Evolutionary conservation across 2,797 vertebrate species (phyloP).

Genomic region (Macropus fuliginosus): DNA sequence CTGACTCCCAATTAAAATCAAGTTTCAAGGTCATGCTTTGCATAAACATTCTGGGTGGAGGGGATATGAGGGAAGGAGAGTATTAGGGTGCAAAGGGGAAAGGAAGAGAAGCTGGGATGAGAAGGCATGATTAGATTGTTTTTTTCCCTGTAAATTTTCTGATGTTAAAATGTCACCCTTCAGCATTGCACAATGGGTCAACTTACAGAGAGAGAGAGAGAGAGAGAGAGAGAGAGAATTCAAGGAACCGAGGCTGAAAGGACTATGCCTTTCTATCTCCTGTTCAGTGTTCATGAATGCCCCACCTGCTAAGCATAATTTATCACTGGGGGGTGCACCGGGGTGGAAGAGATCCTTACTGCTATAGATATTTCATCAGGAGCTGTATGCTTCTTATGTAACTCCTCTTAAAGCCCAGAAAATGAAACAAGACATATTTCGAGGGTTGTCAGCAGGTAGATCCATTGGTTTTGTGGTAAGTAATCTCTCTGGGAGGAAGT

Average conservation of each 20-base stretch:
- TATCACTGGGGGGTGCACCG: slow-evolving; percentile 66
- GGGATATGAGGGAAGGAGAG: neutral
- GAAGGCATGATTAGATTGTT: neutral
- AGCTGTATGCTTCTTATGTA: slow-evolving; percentile 78
- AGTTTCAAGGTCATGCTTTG: slow-evolving; percentile 15
- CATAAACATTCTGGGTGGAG: neutral
- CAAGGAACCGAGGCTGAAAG: slow-evolving; percentile 13
- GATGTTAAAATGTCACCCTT: slow-evolving; percentile 4
- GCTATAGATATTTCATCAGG: slow-evolving; percentile 77
- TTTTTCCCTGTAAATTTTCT: neutral
- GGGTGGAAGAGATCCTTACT: slow-evolving; percentile 61
- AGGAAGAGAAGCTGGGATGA: neutral
- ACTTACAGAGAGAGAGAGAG: neutral
- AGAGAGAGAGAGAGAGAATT: neutral
- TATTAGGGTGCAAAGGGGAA: neutral
- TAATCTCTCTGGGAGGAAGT: slow-evolving; percentile 88
- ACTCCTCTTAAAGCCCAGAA: slow-evolving; percentile 83
- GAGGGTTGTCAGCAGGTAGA: slow-evolving; percentile 87
- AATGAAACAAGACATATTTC: slow-evolving; percentile 88
- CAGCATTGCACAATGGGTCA: neutral
- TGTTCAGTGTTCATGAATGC: slow-evolving; percentile 43
- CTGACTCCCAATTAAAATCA: slow-evolving; percentile 21
- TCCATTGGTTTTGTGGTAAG: slow-evolving; percentile 86
- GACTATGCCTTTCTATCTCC: slow-evolving; percentile 56
- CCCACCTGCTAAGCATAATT: slow-evolving; percentile 73